Conservation (phyloP, 2,113 vertebrate genomes). For the Varanus komodoensis region DNA sequence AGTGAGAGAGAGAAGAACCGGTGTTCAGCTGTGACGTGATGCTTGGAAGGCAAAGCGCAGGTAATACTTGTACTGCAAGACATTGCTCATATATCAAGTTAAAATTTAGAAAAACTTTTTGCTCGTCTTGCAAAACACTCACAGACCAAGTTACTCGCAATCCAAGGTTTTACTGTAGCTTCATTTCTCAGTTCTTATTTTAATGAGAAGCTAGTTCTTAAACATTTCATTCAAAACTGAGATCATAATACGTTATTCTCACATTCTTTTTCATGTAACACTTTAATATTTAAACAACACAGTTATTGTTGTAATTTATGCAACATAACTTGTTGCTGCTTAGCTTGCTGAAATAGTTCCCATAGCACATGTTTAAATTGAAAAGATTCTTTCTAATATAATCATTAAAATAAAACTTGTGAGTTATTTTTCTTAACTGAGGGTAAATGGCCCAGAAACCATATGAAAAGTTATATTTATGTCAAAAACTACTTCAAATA, state of each 20-base stretch:
- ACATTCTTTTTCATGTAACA: background rate
- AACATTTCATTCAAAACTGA: conserved; percentile 51
- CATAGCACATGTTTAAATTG: conserved; percentile 19
- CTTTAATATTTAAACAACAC: conserved; percentile 6
- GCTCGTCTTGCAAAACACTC: too few relatives aligned
- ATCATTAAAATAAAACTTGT: background rate
- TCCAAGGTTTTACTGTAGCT: too few relatives aligned
- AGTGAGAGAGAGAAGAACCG: too few relatives aligned
- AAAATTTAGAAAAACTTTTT: too few relatives aligned
- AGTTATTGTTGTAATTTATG: background rate
- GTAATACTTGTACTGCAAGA: too few relatives aligned
- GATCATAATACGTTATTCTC: conserved; percentile 37
- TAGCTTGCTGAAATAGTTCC: background rate
- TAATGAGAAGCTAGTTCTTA: conserved; percentile 51
- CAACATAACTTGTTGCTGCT: background rate
- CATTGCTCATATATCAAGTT: too few relatives aligned
- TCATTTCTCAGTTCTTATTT: conserved; percentile 8
- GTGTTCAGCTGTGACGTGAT: too few relatives aligned
- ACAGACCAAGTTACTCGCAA: too few relatives aligned
- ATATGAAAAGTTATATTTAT: conserved; percentile 6
- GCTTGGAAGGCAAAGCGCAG: too few relatives aligned
- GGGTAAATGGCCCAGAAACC: conserved; percentile 27
- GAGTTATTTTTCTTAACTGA: conserved; percentile 14
- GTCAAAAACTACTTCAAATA: background rate
- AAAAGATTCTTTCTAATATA: background rate